Evolutionary conservation across 2,113 vertebrate genomes (phyloP).

Genomic region (Pteronura brasiliensis): DNA sequence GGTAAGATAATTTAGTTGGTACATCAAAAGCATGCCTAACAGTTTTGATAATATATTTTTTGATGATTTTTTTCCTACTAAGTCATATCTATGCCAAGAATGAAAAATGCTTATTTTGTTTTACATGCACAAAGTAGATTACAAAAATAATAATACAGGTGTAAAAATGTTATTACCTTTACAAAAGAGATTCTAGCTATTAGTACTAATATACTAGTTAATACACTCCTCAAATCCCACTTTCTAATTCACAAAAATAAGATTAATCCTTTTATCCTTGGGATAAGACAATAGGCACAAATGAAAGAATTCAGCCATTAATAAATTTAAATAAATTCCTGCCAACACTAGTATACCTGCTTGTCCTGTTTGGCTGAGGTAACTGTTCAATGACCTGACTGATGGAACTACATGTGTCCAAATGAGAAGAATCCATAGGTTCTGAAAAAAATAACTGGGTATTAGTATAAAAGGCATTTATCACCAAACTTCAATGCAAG

Average conservation of each 20-base stretch:
- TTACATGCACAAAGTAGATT: background rate
- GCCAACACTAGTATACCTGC: constrained; percentile 74
- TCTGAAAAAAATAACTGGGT: constrained; percentile 35
- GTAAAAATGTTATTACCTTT: background rate
- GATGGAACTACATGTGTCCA: constrained; percentile 24
- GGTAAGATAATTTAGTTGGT: background rate
- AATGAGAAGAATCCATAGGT: constrained; percentile 56
- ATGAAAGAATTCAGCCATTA: background rate
- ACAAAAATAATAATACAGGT: background rate
- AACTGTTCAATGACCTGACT: constrained; percentile 71
- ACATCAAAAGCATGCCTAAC: background rate
- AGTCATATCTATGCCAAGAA: background rate
- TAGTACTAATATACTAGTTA: background rate
- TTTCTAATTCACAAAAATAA: constrained; percentile 35
- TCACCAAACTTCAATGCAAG: constrained; percentile 5
- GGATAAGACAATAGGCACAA: background rate
- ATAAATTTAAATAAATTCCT: constrained; percentile 23
- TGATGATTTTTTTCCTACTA: background rate
- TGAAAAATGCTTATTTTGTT: constrained; percentile 16
- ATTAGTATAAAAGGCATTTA: constrained; percentile 39
- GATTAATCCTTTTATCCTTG: background rate
- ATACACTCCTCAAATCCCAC: background rate
- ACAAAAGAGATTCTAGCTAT: constrained; percentile 3
- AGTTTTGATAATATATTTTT: constrained; percentile 7
- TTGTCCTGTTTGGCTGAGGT: constrained; percentile 67